A percentile compares a stretch with the other conserved stretches of the same genome.
These are phyloP conservation scores for Spialia ferax DNA, from an alignment of 2,888 invertebrate species.

Conservation along the genomic window DNA sequence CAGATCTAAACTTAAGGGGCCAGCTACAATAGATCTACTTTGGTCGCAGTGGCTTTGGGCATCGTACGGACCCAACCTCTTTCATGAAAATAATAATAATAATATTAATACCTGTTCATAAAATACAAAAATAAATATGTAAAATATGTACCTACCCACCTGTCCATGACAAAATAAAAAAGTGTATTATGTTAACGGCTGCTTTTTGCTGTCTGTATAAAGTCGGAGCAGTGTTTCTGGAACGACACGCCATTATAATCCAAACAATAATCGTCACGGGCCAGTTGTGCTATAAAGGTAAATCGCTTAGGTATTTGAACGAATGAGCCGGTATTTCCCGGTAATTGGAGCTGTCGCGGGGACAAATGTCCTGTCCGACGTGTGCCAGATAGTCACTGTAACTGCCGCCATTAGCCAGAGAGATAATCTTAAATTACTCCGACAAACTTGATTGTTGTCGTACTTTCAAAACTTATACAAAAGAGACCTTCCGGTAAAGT, in stretches of 20 bases:
- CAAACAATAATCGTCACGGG: conserved; percentile 14
- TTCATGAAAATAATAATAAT: too few species aligned
- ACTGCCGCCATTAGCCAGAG: conserved; percentile 72
- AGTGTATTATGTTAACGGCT: not conserved
- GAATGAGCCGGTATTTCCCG: conserved; percentile 64
- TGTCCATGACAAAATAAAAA: not conserved
- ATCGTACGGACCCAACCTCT: too few species aligned
- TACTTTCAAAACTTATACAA: not conserved
- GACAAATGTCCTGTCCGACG: conserved; percentile 77
- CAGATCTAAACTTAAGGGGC: too few species aligned
- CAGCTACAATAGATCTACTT: too few species aligned
- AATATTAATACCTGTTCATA: too few species aligned
- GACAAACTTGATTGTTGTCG: conserved; percentile 17
- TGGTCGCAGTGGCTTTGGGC: too few species aligned
- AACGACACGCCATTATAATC: conserved; percentile 3
- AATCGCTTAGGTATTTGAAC: conserved; percentile 51
- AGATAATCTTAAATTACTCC: conserved; percentile 71
- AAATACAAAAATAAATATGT: too few species aligned
- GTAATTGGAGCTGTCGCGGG: conserved; percentile 81
- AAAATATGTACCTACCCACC: too few species aligned
- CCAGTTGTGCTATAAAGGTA: conserved; percentile 47
- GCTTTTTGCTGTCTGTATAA: not conserved
- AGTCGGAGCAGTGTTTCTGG: not conserved
- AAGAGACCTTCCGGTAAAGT: too few species aligned
- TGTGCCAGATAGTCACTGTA: conserved; percentile 75